Conservation (phyloP, 2,797 vertebrate species). For the Chloroceryle inda region DNA sequence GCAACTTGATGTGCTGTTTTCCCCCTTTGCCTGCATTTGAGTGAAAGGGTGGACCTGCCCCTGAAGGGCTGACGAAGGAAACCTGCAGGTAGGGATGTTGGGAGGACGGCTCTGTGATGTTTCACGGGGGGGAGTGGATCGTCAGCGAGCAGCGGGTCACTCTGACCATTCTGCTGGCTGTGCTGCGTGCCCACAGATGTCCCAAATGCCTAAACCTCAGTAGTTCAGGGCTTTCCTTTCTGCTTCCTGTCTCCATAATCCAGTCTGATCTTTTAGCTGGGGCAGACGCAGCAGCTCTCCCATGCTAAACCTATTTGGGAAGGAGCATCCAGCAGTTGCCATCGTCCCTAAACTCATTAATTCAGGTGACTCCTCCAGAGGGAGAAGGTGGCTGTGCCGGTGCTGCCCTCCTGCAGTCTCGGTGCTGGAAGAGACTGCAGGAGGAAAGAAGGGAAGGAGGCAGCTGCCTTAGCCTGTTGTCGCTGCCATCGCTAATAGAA, state of each 20-base stretch:
- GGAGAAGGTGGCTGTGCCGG: not conserved
- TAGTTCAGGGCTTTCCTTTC: not conserved
- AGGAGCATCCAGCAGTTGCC: not conserved
- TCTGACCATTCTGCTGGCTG: not conserved
- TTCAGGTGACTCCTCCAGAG: not conserved
- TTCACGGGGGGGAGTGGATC: fast-evolving
- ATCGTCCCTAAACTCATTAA: not conserved
- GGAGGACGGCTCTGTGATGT: not conserved
- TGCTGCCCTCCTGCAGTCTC: not conserved
- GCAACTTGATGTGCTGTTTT: not conserved
- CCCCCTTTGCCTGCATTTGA: not conserved
- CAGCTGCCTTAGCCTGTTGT: slow-evolving; percentile 64
- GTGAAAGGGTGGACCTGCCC: not conserved
- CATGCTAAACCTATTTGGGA: not conserved
- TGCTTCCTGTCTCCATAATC: not conserved
- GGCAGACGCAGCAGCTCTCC: not conserved
- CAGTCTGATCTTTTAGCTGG: not conserved
- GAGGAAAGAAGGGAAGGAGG: slow-evolving; percentile 31
- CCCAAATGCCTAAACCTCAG: not conserved
- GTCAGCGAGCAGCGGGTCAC: not conserved
- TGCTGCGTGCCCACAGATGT: not conserved
- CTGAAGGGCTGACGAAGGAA: not conserved
- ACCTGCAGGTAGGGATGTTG: not conserved
- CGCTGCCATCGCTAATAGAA: slow-evolving; percentile 63
- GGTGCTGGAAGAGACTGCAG: not conserved